Evolutionary conservation across 1,140 invertebrate genomes (phyloP).

Genomic region (Drosophila mauritiana): DNA sequence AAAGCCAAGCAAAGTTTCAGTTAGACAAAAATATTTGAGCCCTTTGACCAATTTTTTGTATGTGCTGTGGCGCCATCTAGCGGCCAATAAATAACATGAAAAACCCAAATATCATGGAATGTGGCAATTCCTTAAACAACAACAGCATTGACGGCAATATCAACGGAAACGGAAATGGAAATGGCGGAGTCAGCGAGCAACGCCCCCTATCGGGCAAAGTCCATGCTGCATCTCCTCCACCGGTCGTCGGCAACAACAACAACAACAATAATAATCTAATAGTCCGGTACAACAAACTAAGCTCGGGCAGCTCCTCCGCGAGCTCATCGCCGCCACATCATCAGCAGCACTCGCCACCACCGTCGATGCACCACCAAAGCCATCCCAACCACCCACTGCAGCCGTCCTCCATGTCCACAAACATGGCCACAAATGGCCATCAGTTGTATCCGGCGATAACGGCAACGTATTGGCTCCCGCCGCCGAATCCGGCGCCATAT

Average conservation of each 20-base stretch:
- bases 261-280: slow-evolving; percentile 34
- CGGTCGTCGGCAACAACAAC: slow-evolving; percentile 28
- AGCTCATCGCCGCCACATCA: slow-evolving; percentile 57
- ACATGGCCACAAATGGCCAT: slow-evolving; percentile 84
- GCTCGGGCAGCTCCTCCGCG: slow-evolving; percentile 49
- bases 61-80: slow-evolving; percentile 67
- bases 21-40: slow-evolving; percentile 21
- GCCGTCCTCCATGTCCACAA: slow-evolving; percentile 62
- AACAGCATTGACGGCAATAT: slow-evolving; percentile 58
- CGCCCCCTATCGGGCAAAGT: slow-evolving; percentile 54
- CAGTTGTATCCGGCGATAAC: slow-evolving; percentile 90
- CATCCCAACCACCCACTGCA: slow-evolving; percentile 36
- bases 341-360: slow-evolving; percentile 43
- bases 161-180: slow-evolving; percentile 77
- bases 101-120: slow-evolving; percentile 81
- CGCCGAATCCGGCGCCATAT: slow-evolving; percentile 90
- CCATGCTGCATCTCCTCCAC: slow-evolving; percentile 50
- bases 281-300: slow-evolving; percentile 46
- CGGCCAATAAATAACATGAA: slow-evolving; percentile 79
- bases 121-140: slow-evolving; percentile 67
- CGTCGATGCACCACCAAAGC: slow-evolving; percentile 40
- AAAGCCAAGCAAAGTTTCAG: slow-evolving; percentile 48
- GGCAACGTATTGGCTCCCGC: slow-evolving; percentile 91
- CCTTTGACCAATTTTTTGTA: slow-evolving; percentile 16
- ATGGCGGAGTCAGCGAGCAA: slow-evolving; percentile 60